Base-by-base conservation (phyloP, 2,888 invertebrate genomes). In the Reticulitermes lucifugus region DNA sequence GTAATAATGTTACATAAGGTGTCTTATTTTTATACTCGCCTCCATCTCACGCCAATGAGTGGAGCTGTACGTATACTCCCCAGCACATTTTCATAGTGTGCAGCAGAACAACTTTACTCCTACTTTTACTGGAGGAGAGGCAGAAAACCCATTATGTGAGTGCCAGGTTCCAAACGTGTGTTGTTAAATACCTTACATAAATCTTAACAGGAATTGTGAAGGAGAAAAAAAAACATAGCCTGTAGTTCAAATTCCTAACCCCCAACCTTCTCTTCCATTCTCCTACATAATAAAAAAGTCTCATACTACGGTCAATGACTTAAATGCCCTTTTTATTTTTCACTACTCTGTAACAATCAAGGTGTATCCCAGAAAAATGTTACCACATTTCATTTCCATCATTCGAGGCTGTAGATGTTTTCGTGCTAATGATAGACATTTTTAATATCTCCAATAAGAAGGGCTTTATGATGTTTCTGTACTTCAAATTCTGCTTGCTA, bases 131-230 rank as follows among this genome's bases (percentile, higher is more conserved):
- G 35, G 35, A 35, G 75, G 60, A 4, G 35, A 35, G 75, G 60
- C 3, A 43, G 21, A 29, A 35, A 9, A 35, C 25, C 14, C 43
- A 75, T 43, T 10, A 18, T 9, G 18, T 7, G 6, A 14, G 60
- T n/a, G 18, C 21, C 43, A 75, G 75, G 75, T 75, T 43, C 75
- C 75, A 71, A 71, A 71, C 29, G n/a, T n/a, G 10, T 71, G n/a
- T 35, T 71, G 25, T 65, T 25, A 65, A 35, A 65, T 9, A 65
- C 29, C 2, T n/a, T n/a, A 25, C 41, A 6, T 75, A 18, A 43
- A 35, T 75, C 21, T 35, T 43, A 43, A 43, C 43, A 41, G 43
- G 41, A 43, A 22, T 3, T 60, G 18, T 6, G 18, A 21, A 2
- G 18, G 21, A 60, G 60, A 60, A 60, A n/a, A 60, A 60, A 60